Evolutionary conservation across 2,113 vertebrate species (phyloP), one percentile per base, ranked within the genome.

Genomic region (Amia ocellicauda): DNA sequence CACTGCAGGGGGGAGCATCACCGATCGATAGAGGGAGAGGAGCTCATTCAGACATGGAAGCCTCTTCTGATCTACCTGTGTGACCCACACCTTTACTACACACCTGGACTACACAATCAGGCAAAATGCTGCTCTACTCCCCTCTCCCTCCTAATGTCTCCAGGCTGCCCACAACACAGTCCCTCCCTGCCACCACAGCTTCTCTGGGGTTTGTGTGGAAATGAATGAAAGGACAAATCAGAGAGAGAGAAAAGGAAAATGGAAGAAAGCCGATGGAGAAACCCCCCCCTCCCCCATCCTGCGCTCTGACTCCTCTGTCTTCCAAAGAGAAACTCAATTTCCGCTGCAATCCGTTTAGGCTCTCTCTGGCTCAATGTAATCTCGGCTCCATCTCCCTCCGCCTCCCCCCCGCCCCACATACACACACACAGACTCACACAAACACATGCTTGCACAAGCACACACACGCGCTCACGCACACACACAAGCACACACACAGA

Each of bases 371-470:
- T 58, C 70, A 60, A 64, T 65, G 62, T 67, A 70, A 74, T 74
- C 36, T 69, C 67, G 72, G 69, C 59, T 74, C 69, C 70, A 52
- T 71, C 69, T 28, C 75, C 68, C 69, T 65, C 40, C 56, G 49
- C 55, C 20, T 40, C 24, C 55, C 40, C n/a, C n/a, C 60, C 60
- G 67, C 63, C 80, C 56, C 64, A 59, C 31, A 41, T 42, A 31
- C 17, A 29, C 26, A 72, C 72, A 67, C 66, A 28, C 62, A 66
- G 58, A 77, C 72, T 72, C 65, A 82, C 69, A 70, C 74, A 74
- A 66, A 67, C 66, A 76, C 69, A 66, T 69, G 61, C 62, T 66
- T 78, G 67, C 61, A 57, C 61, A 29, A 58, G 40, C 58, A 4
- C 4, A n/a, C 20, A 26, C 51, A 20, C 54, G 53, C 47, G 54